Conservation (phyloP, 2,113 vertebrate genomes). For the Sinocyclocheilus rhinocerous region DNA sequence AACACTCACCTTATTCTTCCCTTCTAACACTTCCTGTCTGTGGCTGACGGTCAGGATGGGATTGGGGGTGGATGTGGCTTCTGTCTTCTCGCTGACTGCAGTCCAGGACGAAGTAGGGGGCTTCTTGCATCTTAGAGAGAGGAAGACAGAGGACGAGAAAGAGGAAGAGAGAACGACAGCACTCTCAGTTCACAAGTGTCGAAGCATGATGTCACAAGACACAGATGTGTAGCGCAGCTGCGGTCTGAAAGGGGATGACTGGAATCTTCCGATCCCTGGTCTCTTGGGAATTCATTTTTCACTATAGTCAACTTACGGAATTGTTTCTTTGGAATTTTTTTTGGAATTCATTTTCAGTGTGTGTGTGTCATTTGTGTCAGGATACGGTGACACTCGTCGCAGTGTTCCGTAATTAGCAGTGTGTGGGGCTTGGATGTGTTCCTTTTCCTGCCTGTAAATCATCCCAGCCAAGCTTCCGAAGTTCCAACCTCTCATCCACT, state of each 20-base stretch:
- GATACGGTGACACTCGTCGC: slow-evolving; percentile 20
- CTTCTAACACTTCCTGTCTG: slow-evolving; percentile 83
- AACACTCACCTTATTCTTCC: slow-evolving; percentile 88
- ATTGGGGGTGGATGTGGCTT: slow-evolving; percentile 78
- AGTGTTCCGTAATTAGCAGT: slow-evolving; percentile 45
- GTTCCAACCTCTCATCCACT: slow-evolving; percentile 13
- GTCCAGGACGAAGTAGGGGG: slow-evolving; percentile 69
- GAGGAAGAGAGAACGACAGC: slow-evolving; percentile 55
- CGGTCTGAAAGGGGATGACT: slow-evolving; percentile 52
- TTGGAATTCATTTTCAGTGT: background rate
- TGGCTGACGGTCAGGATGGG: slow-evolving; percentile 87
- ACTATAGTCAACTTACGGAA: slow-evolving; percentile 7
- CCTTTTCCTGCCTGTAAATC: slow-evolving; percentile 64
- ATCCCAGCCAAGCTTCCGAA: slow-evolving; percentile 57
- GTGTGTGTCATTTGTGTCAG: slow-evolving; percentile 36
- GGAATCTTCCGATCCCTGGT: slow-evolving; percentile 59
- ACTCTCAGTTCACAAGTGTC: slow-evolving; percentile 72
- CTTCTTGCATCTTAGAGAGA: slow-evolving; percentile 71
- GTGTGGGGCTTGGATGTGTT: slow-evolving; percentile 44
- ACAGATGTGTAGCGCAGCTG: slow-evolving; percentile 67
- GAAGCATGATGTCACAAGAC: slow-evolving; percentile 61
- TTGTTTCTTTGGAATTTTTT: slow-evolving; percentile 15
- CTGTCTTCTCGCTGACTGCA: slow-evolving; percentile 63
- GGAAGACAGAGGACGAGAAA: slow-evolving; percentile 52
- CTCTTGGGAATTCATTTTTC: slow-evolving; percentile 54